Evolutionary conservation across 2,113 vertebrate genomes (phyloP).

Genomic region (Myrmecobius fasciatus): DNA sequence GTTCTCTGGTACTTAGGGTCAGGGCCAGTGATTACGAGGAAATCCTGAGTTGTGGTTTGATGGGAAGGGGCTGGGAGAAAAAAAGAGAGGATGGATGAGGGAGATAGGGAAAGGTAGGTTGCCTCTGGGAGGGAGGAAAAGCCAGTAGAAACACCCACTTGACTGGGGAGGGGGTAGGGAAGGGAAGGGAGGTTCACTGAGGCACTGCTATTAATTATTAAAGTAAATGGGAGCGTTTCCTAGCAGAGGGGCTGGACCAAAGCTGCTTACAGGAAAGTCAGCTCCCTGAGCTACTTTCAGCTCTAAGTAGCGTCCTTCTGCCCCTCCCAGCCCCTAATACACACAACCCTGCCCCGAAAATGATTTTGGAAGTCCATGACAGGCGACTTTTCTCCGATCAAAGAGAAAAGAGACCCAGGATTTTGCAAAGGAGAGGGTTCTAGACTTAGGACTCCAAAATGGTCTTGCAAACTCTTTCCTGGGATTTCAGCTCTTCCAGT

Average conservation of each 20-base stretch:
- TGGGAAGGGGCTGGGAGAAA: neutral
- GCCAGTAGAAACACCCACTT: neutral
- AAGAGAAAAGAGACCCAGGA: neutral
- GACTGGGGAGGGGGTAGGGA: neutral
- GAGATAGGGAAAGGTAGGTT: neutral
- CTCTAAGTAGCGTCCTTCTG: constrained; percentile 57
- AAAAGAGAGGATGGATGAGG: neutral
- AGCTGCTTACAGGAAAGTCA: constrained; percentile 77
- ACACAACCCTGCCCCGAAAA: neutral
- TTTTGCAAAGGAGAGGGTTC: neutral
- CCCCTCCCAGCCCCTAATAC: neutral
- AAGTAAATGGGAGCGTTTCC: constrained; percentile 78
- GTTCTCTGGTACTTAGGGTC: neutral
- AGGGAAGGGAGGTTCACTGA: constrained; percentile 30
- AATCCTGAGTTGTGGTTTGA: neutral
- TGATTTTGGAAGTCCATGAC: neutral
- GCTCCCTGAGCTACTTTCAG: neutral
- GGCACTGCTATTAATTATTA: constrained; percentile 77
- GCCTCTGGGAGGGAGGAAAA: neutral
- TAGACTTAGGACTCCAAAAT: neutral
- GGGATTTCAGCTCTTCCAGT: neutral
- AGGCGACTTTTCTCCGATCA: neutral
- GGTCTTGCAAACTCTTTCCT: neutral
- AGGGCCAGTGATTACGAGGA: neutral
- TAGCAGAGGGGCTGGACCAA: constrained; percentile 72